Evolutionary conservation across 2,888 invertebrate species (phyloP).

Genomic region (Brachylomia viminalis): DNA sequence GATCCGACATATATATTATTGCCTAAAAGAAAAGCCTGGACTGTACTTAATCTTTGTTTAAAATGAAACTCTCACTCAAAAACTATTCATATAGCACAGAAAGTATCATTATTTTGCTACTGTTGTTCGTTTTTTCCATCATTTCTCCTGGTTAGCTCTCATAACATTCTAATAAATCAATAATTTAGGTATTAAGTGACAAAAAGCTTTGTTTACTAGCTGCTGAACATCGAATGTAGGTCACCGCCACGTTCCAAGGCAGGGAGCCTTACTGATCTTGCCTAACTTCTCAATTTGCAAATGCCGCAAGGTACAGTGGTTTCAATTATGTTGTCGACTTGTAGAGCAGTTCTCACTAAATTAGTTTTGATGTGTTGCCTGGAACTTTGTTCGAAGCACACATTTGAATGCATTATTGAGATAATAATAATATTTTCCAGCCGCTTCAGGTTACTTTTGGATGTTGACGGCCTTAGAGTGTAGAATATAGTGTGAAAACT

Average conservation of each 20-base stretch:
- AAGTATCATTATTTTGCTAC: background rate
- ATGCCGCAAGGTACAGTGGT: conserved; percentile 6
- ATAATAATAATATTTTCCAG: background rate
- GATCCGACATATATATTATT: too few species aligned
- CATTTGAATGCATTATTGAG: background rate
- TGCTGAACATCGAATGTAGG: conserved; percentile 48
- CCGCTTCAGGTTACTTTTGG: background rate
- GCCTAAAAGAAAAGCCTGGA: too few species aligned
- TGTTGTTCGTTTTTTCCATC: background rate
- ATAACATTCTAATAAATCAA: conserved; percentile 2
- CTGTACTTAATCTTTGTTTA: background rate
- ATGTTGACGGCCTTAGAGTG: background rate
- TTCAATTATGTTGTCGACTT: conserved; percentile 25
- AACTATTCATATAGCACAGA: background rate
- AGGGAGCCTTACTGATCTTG: conserved; percentile 48
- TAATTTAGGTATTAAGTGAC: background rate
- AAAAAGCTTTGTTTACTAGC: background rate
- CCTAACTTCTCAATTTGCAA: conserved; percentile 56
- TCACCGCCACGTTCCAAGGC: conserved; percentile 38
- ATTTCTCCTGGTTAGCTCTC: background rate
- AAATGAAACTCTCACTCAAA: background rate
- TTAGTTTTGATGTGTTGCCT: background rate
- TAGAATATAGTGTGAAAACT: background rate
- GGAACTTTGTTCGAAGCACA: too few species aligned
- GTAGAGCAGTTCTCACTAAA: conserved; percentile 14